Evolutionary conservation across 2,797 vertebrate species (phyloP), one percentile per base, ranked within the genome.

Genomic region (Tangara arthus): DNA sequence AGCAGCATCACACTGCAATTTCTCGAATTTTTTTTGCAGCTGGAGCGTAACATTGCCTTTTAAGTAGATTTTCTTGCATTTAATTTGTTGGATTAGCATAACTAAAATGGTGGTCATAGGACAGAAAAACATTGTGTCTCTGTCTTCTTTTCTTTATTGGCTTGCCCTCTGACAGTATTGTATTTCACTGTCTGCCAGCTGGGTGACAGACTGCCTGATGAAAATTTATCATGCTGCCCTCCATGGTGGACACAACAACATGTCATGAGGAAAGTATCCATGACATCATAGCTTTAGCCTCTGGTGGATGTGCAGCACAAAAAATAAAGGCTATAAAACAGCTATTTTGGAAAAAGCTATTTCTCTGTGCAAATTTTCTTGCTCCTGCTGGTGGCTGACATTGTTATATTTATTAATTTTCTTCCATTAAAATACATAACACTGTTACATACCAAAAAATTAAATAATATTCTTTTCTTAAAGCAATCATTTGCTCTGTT

Each of bases 71-170:
- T 79, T 69, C 82, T 85, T 80, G 41, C 55, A 76, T 82, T 80
- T 72, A 82, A 75, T 87, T 89, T 68, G 34, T 60, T 77, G 56
- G 47, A 82, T 87, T 87, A 89, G 37, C 56, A 23, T 49, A 82
- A 56, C 32, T 70, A 34, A 82, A 92, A 73, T 39, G 21, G 61
- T 77, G 56, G 37, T 56, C 60, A 73, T 15, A 35, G 60, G 56
- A 9, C 76, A 96, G 68, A 76, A 73, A 85, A 87, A 30, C 61
- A 52, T 24, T 78, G 44, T 44, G 16, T 79, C 24, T 92, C 30
- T 73, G 47, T 30, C 35, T 30, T 30, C 34, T 27, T 47, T 87
- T 92, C 24, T 80, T 59, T 72, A 61, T 41, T 80, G 41, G 23
- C 52, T 73, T 79, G 28, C n/a, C 28, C 50, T 92, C 52, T 87